A percentile compares a stretch with the other conserved stretches of the same genome.
Evolutionary conservation across 2,888 invertebrate genomes (phyloP).

Genomic region (Deilephila porcellus): DNA sequence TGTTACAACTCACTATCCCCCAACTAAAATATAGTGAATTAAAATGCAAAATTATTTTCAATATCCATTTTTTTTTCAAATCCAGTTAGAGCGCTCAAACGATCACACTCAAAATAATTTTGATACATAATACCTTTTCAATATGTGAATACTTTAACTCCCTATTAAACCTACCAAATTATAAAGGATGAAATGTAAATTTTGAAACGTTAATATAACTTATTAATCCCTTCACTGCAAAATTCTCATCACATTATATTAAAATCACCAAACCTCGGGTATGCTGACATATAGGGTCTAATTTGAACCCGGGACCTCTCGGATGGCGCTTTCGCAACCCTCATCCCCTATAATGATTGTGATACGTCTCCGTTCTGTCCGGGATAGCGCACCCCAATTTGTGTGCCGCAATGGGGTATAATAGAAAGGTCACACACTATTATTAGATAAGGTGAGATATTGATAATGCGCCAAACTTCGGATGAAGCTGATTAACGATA

Average conservation of each 20-base stretch:
- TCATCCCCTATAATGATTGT: slow-evolving; percentile 27
- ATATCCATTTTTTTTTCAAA: too few relatives aligned
- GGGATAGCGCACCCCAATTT: slow-evolving; percentile 32
- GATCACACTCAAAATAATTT: too few relatives aligned
- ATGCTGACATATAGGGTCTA: slow-evolving; percentile 24
- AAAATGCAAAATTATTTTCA: too few relatives aligned
- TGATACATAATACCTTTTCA: too few relatives aligned
- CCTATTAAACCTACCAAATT: not conserved
- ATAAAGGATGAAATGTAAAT: not conserved
- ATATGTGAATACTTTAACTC: not conserved
- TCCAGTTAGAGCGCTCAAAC: too few relatives aligned
- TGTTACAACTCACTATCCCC: too few relatives aligned
- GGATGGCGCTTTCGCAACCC: slow-evolving; percentile 11
- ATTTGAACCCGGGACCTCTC: slow-evolving; percentile 27
- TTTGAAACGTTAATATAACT: not conserved
- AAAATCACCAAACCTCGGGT: slow-evolving; percentile 16
- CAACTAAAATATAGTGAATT: too few relatives aligned
- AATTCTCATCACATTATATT: slow-evolving; percentile 6
- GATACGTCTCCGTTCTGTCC: slow-evolving; percentile 15
- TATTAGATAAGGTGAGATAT: slow-evolving; percentile 8
- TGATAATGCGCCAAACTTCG: not conserved
- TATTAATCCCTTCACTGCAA: not conserved
- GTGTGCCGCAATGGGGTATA: slow-evolving; percentile 32
- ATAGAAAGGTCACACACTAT: slow-evolving; percentile 19
- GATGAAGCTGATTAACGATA: not conserved